Percentiles rank a stretch among this genome's conserved stretches.
phyloP scores from a whole-genome alignment of 2,888 invertebrate genomes.

The Taphrorychus bicolor region DNA sequence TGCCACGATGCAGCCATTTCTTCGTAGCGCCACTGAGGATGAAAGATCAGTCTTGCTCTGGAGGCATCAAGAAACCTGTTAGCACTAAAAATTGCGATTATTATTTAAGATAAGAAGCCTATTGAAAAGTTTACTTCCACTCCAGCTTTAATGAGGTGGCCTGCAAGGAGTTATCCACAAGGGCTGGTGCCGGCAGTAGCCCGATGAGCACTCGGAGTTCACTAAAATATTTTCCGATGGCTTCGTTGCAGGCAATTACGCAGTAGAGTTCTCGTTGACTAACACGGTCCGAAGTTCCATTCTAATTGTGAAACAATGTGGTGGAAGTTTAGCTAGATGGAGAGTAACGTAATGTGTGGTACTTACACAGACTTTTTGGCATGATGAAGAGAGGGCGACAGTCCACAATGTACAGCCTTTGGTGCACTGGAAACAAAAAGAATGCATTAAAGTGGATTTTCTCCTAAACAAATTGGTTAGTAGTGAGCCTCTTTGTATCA shows the following conservation, averaged over 20 bases:
- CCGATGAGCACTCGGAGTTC: slow-evolving; percentile 72
- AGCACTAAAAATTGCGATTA: neutral
- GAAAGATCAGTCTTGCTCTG: slow-evolving; percentile 61
- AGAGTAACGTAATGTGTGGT: slow-evolving; percentile 50
- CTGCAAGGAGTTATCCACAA: slow-evolving; percentile 79
- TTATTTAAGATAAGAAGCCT: neutral
- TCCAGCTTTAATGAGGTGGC: slow-evolving; percentile 81
- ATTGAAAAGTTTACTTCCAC: slow-evolving; percentile 66
- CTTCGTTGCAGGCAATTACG: slow-evolving; percentile 83
- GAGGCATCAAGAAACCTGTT: slow-evolving; percentile 31
- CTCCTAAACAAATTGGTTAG: too few species aligned
- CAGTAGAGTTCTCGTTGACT: slow-evolving; percentile 77
- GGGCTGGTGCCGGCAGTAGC: slow-evolving; percentile 74
- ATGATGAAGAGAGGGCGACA: slow-evolving; percentile 76
- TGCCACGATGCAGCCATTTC: slow-evolving; percentile 79
- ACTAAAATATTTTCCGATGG: slow-evolving; percentile 76
- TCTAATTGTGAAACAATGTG: slow-evolving; percentile 63
- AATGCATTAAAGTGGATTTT: too few species aligned
- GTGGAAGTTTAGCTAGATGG: neutral
- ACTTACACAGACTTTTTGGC: slow-evolving; percentile 86
- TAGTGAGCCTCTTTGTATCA: too few species aligned
- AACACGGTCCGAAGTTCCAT: slow-evolving; percentile 72
- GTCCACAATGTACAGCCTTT: slow-evolving; percentile 83
- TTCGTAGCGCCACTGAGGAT: slow-evolving; percentile 80
- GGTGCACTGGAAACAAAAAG: slow-evolving; percentile 69